Conservation (phyloP, 2,113 vertebrate genomes). For the Ophiodon elongatus region DNA sequence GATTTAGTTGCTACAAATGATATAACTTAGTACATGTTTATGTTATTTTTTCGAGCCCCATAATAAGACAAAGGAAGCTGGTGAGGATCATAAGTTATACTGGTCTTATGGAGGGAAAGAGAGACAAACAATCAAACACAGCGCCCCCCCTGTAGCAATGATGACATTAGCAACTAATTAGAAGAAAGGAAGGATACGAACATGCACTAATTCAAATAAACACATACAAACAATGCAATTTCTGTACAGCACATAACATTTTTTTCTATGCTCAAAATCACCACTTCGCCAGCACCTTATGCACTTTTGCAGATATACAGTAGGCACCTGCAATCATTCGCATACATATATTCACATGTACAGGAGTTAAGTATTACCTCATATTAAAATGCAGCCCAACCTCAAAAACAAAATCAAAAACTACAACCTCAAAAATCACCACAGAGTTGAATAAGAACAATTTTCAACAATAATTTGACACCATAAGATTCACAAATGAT, state of each 20-base stretch:
- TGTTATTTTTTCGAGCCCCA: neutral
- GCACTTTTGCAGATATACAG: neutral
- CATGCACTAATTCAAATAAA: neutral
- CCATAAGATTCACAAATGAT: neutral
- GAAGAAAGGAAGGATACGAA: constrained; percentile 16
- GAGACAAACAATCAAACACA: neutral
- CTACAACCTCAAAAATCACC: neutral
- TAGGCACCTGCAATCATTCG: neutral
- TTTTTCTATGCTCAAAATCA: constrained; percentile 16
- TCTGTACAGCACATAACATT: neutral
- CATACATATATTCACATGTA: neutral
- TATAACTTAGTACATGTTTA: neutral
- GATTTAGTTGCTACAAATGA: neutral
- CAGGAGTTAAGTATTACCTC: neutral
- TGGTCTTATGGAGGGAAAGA: neutral
- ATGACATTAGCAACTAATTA: constrained; percentile 38
- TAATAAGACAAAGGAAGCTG: neutral
- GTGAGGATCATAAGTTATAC: neutral
- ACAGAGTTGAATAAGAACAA: neutral
- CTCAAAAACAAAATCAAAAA: neutral
- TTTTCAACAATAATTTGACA: neutral
- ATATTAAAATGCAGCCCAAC: neutral
- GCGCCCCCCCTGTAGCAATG: neutral
- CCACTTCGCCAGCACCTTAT: constrained; percentile 14
- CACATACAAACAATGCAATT: neutral